A percentile compares a stretch with the other conserved stretches of the same genome.
Evolutionary conservation across 1,140 invertebrate genomes (phyloP).

Genomic region (Plodia interpunctella): DNA sequence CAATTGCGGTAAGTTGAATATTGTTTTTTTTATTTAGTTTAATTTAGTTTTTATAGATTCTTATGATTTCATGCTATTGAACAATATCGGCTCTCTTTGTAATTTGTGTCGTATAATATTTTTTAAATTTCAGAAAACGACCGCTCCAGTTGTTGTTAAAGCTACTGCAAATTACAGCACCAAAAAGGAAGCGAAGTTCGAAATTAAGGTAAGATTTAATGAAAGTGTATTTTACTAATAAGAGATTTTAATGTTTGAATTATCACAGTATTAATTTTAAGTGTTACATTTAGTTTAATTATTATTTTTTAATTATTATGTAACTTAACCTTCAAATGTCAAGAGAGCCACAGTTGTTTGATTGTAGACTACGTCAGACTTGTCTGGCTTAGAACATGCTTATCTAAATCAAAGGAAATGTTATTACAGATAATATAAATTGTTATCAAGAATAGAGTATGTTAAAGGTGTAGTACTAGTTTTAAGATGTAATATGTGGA

Average conservation of each 20-base stretch:
- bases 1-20: conserved; percentile 41
- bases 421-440: background rate
- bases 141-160: conserved; percentile 48
- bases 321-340: conserved; percentile 73
- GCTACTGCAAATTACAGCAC: conserved; percentile 79
- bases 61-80: conserved; percentile 22
- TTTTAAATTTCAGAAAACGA: conserved; percentile 59
- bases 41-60: conserved; percentile 1
- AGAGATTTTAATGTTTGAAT: conserved; percentile 11
- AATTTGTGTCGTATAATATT: background rate
- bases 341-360: conserved; percentile 50
- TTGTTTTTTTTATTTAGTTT: conserved; percentile 15
- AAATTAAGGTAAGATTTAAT: conserved; percentile 79
- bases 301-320: conserved; percentile 49
- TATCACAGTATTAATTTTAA: background rate
- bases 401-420: background rate
- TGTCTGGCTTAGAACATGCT: background rate
- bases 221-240: background rate
- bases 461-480: background rate
- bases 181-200: conserved; percentile 84
- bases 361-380: conserved; percentile 8
- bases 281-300: background rate
- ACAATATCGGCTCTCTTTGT: conserved; percentile 8
- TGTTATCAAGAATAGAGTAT: background rate
- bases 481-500: no score